Conservation (phyloP, 2,113 vertebrate genomes). For the Micronisus gabar region DNA sequence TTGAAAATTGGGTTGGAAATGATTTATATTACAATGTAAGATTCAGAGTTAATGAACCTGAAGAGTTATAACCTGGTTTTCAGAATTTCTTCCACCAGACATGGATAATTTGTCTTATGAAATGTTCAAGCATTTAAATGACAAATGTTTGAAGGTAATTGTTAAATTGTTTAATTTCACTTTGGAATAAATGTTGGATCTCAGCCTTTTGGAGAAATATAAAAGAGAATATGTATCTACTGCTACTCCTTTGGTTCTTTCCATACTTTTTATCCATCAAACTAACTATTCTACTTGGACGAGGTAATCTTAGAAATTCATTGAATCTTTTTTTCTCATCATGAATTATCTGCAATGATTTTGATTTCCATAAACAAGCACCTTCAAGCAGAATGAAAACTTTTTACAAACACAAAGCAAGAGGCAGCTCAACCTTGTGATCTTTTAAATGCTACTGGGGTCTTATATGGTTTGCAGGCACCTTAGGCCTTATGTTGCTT, state of each 20-base stretch:
- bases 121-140: slow-evolving; percentile 28
- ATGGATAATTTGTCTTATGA: slow-evolving; percentile 38
- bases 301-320: not conserved
- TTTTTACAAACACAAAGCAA: not conserved
- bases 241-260: not conserved
- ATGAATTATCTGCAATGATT: not conserved
- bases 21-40: slow-evolving; percentile 35
- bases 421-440: not conserved
- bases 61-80: slow-evolving; percentile 41
- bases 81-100: slow-evolving; percentile 40
- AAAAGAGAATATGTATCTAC: not conserved
- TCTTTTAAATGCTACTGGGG: not conserved
- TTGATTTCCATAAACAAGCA: not conserved
- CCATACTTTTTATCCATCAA: not conserved
- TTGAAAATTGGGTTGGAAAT: slow-evolving; percentile 21
- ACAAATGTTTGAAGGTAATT: slow-evolving; percentile 42
- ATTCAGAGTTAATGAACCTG: slow-evolving; percentile 47
- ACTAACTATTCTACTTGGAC: not conserved
- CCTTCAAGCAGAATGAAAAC: not conserved
- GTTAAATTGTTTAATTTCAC: slow-evolving; percentile 1
- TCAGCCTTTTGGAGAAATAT: not conserved
- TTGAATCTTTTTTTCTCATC: not conserved
- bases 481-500: not conserved
- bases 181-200: not conserved
- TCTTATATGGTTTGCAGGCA: not conserved